Conservation (phyloP, 2,888 invertebrate genomes). For the Tortrix viridana region DNA sequence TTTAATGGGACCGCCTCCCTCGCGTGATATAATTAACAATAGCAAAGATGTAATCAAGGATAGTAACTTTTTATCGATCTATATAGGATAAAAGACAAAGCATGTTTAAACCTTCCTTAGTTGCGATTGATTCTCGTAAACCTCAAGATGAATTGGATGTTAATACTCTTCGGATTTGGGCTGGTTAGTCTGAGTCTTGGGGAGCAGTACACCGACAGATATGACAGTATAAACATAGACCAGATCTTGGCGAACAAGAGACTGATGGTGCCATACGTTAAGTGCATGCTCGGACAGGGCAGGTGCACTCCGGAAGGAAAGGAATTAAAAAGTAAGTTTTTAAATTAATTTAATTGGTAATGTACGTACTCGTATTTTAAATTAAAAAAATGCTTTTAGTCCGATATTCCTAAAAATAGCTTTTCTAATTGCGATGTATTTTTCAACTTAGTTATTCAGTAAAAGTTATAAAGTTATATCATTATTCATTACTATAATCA, state of each 20-base stretch:
- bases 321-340: constrained; percentile 85
- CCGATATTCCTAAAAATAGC: too few species aligned
- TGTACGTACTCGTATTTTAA: too few species aligned
- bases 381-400: too few species aligned
- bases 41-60: constrained; percentile 5
- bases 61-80: constrained; percentile 11
- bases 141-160: constrained; percentile 53
- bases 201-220: constrained; percentile 80
- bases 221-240: constrained; percentile 86
- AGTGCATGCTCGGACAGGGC: constrained; percentile 84
- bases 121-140: background rate
- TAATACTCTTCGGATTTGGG: constrained; percentile 30
- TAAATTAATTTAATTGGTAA: too few species aligned
- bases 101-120: constrained; percentile 11
- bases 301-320: constrained; percentile 86
- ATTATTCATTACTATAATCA: too few species aligned
- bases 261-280: constrained; percentile 85
- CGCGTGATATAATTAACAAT: constrained; percentile 5
- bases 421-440: too few species aligned
- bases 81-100: constrained; percentile 25
- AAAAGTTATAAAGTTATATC: too few species aligned
- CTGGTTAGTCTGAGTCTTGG: constrained; percentile 29
- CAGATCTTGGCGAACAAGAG: constrained; percentile 85
- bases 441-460: too few species aligned
- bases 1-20: background rate